Conservation (phyloP, 2,113 vertebrate genomes). For the Lichenostomus cassidix region DNA sequence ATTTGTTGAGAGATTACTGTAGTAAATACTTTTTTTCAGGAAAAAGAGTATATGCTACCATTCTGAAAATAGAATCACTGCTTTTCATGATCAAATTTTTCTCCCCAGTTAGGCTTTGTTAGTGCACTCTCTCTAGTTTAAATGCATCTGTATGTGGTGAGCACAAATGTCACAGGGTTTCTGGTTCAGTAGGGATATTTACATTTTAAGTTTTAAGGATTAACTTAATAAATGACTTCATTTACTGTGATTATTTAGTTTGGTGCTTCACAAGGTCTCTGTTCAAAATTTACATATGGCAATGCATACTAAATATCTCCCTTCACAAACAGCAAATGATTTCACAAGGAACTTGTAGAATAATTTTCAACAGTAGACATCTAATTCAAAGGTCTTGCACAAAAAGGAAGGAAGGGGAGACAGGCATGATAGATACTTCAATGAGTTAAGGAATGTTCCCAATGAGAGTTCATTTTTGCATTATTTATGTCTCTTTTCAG, state of each 20-base stretch:
- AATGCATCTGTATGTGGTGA: neutral
- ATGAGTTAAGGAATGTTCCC: neutral
- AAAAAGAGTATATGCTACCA: neutral
- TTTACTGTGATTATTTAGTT: neutral
- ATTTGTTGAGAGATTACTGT: neutral
- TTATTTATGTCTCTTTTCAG: conserved; percentile 22
- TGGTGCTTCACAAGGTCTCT: neutral
- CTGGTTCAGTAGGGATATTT: neutral
- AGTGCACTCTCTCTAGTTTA: neutral
- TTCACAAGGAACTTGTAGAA: neutral
- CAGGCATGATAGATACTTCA: neutral
- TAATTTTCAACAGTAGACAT: neutral
- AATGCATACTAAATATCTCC: neutral
- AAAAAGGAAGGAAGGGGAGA: neutral
- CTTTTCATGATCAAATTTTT: neutral
- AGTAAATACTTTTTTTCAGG: neutral
- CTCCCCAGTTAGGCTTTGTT: neutral
- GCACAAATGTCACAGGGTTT: neutral
- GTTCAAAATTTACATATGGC: neutral
- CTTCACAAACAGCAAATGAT: neutral
- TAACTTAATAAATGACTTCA: neutral
- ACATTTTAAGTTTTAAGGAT: neutral
- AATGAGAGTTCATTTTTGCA: neutral
- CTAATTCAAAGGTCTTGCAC: neutral
- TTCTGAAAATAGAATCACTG: neutral